These are phyloP conservation scores for Hirundichthys speculiger DNA, from an alignment of 2,113 vertebrate genomes.

Conservation along the genomic window DNA sequence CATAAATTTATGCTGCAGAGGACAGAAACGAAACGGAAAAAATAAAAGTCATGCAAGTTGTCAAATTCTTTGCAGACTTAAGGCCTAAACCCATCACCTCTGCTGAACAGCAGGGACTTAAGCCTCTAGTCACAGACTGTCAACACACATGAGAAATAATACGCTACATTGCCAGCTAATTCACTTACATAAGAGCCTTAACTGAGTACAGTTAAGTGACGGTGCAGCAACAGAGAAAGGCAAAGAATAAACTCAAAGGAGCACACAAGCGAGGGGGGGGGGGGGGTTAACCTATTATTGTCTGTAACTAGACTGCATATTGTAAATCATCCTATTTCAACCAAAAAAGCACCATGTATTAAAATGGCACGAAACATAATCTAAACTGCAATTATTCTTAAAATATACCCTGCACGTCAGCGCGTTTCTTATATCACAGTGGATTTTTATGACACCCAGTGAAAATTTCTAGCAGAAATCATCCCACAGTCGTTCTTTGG, in stretches of 20 bases:
- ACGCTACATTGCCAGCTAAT: constrained; percentile 47
- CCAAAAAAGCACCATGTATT: constrained; percentile 14
- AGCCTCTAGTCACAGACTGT: constrained; percentile 44
- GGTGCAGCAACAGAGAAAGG: constrained; percentile 45
- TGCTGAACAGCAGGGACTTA: constrained; percentile 37
- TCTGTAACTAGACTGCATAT: constrained; percentile 1
- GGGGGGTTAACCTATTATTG: neutral
- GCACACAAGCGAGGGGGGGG: neutral
- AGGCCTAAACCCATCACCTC: constrained; percentile 24
- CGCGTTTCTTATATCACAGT: constrained; percentile 15
- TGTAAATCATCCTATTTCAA: constrained; percentile 17
- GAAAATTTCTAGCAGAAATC: constrained; percentile 45
- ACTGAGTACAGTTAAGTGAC: constrained; percentile 33
- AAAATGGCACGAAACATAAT: constrained; percentile 23
- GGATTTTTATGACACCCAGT: constrained; percentile 24
- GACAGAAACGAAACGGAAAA: no score
- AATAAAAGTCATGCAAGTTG: no score
- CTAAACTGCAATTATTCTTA: constrained; percentile 19
- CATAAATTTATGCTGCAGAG: no score
- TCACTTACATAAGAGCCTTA: constrained; percentile 63
- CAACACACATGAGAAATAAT: constrained; percentile 63
- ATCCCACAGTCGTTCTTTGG: constrained; percentile 25
- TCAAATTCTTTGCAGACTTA: no score
- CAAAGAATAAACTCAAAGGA: constrained; percentile 29
- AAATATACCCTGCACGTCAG: constrained; percentile 18